Percentiles rank a stretch among this genome's conserved stretches.
Conservation (phyloP, 2,888 invertebrate genomes). For the Ctenicera cuprea region DNA sequence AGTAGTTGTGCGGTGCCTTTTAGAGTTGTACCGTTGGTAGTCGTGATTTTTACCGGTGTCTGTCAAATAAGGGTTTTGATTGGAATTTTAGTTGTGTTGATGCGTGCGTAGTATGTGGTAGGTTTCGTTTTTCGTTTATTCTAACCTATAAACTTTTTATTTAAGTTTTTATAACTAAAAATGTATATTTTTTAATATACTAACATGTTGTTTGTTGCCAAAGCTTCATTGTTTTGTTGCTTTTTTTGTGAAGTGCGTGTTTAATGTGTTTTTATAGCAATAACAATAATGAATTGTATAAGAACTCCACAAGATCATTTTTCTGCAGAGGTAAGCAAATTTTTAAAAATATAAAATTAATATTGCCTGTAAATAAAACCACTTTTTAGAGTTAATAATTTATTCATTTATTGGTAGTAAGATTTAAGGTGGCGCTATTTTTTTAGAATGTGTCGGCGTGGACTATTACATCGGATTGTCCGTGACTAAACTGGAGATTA, state of each 20-base stretch:
- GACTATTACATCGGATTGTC: conserved; percentile 13
- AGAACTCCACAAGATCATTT: conserved; percentile 47
- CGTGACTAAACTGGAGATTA: conserved; percentile 45
- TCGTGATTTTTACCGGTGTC: conserved; percentile 3
- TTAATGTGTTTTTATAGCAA: conserved; percentile 33
- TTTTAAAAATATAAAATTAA: conserved; percentile 20
- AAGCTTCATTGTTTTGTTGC: conserved; percentile 42
- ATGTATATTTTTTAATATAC: conserved; percentile 40
- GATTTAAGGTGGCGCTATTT: no score
- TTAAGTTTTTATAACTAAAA: conserved; percentile 48
- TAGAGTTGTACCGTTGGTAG: not conserved
- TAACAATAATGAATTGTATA: conserved; percentile 44
- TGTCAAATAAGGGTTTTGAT: conserved; percentile 21
- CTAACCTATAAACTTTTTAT: conserved; percentile 54
- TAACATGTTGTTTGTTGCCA: conserved; percentile 40
- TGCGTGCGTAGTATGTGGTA: conserved; percentile 65
- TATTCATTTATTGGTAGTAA: no score
- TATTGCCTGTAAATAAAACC: not conserved
- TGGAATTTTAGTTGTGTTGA: conserved; percentile 59
- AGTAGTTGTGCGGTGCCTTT: not conserved
- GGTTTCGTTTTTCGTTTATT: conserved; percentile 61
- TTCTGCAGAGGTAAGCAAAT: conserved; percentile 46
- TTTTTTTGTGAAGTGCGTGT: conserved; percentile 44
- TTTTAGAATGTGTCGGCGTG: conserved; percentile 2
- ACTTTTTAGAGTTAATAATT: no score